Base-by-base conservation (phyloP, 2,797 vertebrate species). In the Bryconaethiops microstoma region DNA sequence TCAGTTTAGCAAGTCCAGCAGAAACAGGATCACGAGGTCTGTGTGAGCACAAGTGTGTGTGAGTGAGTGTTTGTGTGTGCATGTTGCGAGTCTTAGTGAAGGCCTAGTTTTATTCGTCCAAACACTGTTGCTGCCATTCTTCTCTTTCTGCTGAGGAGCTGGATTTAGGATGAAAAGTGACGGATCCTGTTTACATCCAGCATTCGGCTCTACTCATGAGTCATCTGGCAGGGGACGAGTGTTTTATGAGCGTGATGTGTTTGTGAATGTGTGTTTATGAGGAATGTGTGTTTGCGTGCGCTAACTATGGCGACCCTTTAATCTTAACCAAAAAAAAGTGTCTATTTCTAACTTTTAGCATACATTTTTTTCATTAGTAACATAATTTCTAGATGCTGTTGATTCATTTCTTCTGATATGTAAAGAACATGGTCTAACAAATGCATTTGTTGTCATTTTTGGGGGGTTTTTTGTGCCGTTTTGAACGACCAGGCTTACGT, bases 11-110 rank as follows among this genome's bases (percentile, higher is more conserved):
- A 82, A 80, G 83, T 79, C 71, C 82, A 77, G 86, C 87, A 86
- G 71, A 89, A 89, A 86, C 80, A 69, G 54, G 83, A 88, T 88
- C 87, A 88, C 85, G 74, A 88, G 80, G 87, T 74, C 68, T 80
- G 77, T 79, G 75, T 78, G 35, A 35, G 35, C 35, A 35, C 35
- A 3, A 35, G 35, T 77, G 40, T 74, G 72, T 57, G 40, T 80
- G 50, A 57, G 23, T 35, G 59, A 50, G 48, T 54, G 69, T 73
- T 73, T 80, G 80, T 52, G 67, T 83, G 82, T 82, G 80, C 79
- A 21, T 57, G 55, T 10, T 42, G 40, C 13, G 29, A 16, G 68
- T 29, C 45, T 70, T 52, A 17, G 21, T 70, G 21, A 57, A 48
- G 70, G 50, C 3, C 4, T 70, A 5, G 63, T 39, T 29, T 10